Percentiles rank a stretch among this genome's conserved stretches.
Conservation (phyloP, 2,888 invertebrate genomes). For the Thera obeliscata region DNA sequence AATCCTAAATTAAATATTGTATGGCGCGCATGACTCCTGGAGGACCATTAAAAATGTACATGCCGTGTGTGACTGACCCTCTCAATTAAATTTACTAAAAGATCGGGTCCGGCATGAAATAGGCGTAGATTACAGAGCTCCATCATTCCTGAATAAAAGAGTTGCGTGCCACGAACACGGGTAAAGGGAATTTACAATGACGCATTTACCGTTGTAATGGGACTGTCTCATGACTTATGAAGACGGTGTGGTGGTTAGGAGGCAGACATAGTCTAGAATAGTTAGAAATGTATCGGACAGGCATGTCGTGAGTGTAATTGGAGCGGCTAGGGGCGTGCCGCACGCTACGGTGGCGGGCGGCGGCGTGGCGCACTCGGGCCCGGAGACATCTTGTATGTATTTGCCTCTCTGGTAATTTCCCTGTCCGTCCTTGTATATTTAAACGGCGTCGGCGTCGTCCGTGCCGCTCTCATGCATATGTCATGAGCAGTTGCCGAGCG, state of each 20-base stretch:
- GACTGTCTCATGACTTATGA: conserved; percentile 74
- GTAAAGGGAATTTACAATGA: conserved; percentile 70
- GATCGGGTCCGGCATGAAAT: conserved; percentile 18
- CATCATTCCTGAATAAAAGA: conserved; percentile 45
- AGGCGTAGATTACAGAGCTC: conserved; percentile 29
- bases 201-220: conserved; percentile 64
- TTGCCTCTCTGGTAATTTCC: conserved; percentile 79
- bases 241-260: conserved; percentile 61
- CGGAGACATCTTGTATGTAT: conserved; percentile 78
- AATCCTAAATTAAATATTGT: conserved; percentile 9
- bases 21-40: conserved; percentile 2
- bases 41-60: conserved; percentile 9
- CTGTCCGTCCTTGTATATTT: conserved; percentile 80
- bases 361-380: conserved; percentile 44
- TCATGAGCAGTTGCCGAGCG: conserved; percentile 83
- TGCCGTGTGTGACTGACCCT: conserved; percentile 1
- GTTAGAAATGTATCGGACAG: conserved; percentile 64
- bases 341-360: conserved; percentile 56
- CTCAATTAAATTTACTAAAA: conserved; percentile 13
- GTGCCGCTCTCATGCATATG: conserved; percentile 81
- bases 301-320: conserved; percentile 78
- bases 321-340: conserved; percentile 64
- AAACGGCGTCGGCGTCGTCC: conserved; percentile 70
- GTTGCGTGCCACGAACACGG: conserved; percentile 56
- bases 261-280: conserved; percentile 69